phyloP scores from a whole-genome alignment of 2,888 invertebrate genomes.

The Trachelus iudaicus region DNA sequence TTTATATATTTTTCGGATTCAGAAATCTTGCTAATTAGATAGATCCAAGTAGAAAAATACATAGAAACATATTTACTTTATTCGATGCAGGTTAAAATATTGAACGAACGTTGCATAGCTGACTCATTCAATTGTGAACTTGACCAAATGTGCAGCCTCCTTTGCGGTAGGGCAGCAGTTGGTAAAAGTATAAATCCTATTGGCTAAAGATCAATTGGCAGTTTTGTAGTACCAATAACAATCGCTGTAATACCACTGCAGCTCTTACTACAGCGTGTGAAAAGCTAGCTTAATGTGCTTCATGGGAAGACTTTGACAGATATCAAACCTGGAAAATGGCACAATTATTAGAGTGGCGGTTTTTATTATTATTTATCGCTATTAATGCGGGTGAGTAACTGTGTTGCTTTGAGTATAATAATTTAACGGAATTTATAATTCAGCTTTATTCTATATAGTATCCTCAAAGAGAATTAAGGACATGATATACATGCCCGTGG shows the following conservation, averaged over 20 bases:
- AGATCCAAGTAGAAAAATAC: background rate
- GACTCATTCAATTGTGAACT: background rate
- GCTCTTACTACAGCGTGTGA: background rate
- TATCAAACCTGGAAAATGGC: conserved; percentile 23
- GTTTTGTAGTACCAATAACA: background rate
- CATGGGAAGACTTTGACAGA: conserved; percentile 14
- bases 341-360: conserved; percentile 19
- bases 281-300: background rate
- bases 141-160: background rate
- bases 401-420: background rate
- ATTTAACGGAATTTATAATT: background rate
- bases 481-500: conserved; percentile 82
- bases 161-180: background rate
- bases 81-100: background rate
- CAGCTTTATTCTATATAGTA: conserved; percentile 58
- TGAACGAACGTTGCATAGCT: background rate
- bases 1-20: background rate
- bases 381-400: conserved; percentile 22
- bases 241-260: background rate
- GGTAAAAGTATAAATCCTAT: background rate
- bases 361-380: conserved; percentile 26
- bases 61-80: background rate
- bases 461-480: conserved; percentile 76
- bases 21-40: background rate
- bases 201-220: background rate